These are phyloP conservation scores for Oplegnathus fasciatus DNA, from an alignment of 2,113 vertebrate genomes.

Conservation along the genomic window DNA sequence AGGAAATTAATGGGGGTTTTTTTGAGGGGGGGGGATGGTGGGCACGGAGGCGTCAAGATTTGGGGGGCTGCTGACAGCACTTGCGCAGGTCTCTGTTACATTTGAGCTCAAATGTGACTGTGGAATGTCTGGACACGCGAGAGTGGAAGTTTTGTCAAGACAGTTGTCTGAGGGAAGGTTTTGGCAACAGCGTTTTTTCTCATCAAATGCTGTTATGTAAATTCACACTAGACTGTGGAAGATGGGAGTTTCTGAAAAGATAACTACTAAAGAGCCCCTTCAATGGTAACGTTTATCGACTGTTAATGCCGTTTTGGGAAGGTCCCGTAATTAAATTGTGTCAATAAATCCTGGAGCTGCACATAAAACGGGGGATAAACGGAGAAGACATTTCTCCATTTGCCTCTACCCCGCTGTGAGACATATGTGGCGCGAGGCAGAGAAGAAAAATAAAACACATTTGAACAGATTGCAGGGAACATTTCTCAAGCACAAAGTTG, in stretches of 20 bases:
- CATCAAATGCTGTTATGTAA: constrained; percentile 44
- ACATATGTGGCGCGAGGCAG: constrained; percentile 62
- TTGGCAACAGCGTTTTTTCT: not conserved
- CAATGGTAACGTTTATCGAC: constrained; percentile 71
- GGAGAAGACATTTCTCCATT: constrained; percentile 58
- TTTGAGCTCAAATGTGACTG: constrained; percentile 14
- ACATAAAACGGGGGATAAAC: constrained; percentile 71
- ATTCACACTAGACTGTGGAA: constrained; percentile 35
- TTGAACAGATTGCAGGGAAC: constrained; percentile 73
- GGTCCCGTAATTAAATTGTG: constrained; percentile 76
- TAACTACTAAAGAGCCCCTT: constrained; percentile 61
- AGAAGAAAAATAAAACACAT: constrained; percentile 67
- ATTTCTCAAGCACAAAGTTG: constrained; percentile 79
- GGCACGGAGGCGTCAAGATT: constrained; percentile 51
- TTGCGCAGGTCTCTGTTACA: constrained; percentile 42
- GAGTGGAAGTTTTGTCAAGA: constrained; percentile 29
- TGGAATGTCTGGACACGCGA: constrained; percentile 59
- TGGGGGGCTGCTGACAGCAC: constrained; percentile 27
- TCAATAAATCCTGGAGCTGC: constrained; percentile 74
- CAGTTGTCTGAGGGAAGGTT: constrained; percentile 39
- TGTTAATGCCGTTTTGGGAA: constrained; percentile 72
- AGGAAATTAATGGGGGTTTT: constrained; percentile 28
- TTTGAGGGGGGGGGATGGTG: not conserved
- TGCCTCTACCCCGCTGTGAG: constrained; percentile 67
- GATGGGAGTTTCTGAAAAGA: constrained; percentile 49